These are phyloP conservation scores for Isoperla grammatica DNA, from an alignment of 2,888 invertebrate species.

Conservation along the genomic window DNA sequence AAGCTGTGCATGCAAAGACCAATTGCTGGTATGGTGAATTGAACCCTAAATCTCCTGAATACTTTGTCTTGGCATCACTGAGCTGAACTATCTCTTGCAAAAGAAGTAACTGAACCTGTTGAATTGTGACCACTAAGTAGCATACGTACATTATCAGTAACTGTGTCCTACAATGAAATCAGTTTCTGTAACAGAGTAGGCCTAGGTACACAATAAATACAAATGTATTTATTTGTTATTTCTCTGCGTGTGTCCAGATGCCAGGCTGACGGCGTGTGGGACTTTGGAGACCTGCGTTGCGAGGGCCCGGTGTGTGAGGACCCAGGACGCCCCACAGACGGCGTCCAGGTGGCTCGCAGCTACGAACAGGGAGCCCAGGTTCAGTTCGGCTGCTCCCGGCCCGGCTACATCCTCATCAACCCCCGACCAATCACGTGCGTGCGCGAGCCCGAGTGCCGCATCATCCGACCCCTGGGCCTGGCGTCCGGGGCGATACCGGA, in stretches of 20 bases:
- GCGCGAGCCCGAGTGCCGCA: constrained; percentile 88
- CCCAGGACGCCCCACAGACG: constrained; percentile 90
- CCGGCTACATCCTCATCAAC: constrained; percentile 89
- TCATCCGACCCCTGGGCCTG: constrained; percentile 84
- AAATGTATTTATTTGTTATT: too few species aligned
- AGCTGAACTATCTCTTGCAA: too few species aligned
- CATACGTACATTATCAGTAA: too few species aligned
- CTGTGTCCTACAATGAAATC: too few species aligned
- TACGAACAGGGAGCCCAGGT: constrained; percentile 89
- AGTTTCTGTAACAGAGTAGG: too few species aligned
- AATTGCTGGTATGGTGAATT: too few species aligned
- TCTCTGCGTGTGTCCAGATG: constrained; percentile 54
- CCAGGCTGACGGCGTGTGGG: constrained; percentile 91
- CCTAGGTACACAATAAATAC: too few species aligned
- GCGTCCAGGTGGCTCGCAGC: constrained; percentile 75
- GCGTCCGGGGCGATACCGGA: constrained; percentile 91
- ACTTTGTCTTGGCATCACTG: too few species aligned
- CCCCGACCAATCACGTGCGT: constrained; percentile 86
- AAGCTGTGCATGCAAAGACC: too few species aligned
- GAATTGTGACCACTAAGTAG: too few species aligned
- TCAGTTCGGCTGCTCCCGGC: constrained; percentile 80
- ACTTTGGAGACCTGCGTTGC: constrained; percentile 91
- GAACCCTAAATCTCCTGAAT: too few species aligned
- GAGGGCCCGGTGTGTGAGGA: constrained; percentile 97
- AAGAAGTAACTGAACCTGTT: too few species aligned